Evolutionary conservation across 2,888 invertebrate genomes (phyloP).

Genomic region (Nysson spinosus): DNA sequence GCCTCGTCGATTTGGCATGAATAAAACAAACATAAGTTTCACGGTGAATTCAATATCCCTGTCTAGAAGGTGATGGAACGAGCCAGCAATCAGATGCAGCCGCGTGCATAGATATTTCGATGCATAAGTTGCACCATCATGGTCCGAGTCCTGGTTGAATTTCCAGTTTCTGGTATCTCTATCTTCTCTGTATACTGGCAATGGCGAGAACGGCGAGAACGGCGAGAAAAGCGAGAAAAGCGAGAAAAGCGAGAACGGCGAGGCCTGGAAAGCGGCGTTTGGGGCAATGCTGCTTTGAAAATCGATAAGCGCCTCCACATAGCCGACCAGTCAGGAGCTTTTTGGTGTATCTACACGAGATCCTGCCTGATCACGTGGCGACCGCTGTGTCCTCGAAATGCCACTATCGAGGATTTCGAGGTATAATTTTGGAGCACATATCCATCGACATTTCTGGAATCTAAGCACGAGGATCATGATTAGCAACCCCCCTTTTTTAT

Average conservation of each 20-base stretch:
- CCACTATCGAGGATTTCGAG: constrained; percentile 41
- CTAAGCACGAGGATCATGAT: constrained; percentile 1
- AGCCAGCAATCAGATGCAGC: constrained; percentile 52
- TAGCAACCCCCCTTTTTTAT: background rate
- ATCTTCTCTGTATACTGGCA: constrained; percentile 4
- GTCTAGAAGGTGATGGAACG: constrained; percentile 28
- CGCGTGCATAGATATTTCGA: constrained; percentile 43
- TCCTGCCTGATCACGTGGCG: constrained; percentile 56
- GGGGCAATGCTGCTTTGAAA: constrained; percentile 64
- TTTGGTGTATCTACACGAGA: constrained; percentile 59
- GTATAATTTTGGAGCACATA: constrained; percentile 28
- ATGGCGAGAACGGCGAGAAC: constrained; percentile 22
- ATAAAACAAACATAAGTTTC: constrained; percentile 59
- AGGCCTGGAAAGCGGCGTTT: constrained; percentile 52
- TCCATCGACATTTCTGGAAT: constrained; percentile 20
- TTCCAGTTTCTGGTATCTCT: constrained; percentile 24
- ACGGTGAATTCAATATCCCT: constrained; percentile 55
- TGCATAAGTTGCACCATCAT: constrained; percentile 16
- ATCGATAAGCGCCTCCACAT: constrained; percentile 65
- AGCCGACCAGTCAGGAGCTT: constrained; percentile 63
- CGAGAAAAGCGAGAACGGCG: constrained; percentile 39
- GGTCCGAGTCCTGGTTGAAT: constrained; percentile 19
- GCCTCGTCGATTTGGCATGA: constrained; percentile 33
- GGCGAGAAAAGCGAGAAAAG: constrained; percentile 26
- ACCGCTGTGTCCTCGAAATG: constrained; percentile 49